Conservation (phyloP, 2,113 vertebrate genomes). For the Zootoca vivipara region DNA sequence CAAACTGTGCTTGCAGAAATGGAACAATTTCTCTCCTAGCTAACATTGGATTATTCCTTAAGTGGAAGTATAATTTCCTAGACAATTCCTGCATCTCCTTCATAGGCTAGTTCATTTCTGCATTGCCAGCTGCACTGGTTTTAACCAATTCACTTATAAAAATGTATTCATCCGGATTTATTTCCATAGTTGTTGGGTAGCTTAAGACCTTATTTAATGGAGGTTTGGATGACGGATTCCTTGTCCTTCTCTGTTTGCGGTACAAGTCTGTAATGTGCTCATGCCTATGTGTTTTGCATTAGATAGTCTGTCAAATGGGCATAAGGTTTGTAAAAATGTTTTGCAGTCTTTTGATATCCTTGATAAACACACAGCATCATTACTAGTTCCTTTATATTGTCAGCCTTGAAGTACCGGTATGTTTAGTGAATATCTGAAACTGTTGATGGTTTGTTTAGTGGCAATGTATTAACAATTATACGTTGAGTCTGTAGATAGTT, state of each 20-base stretch:
- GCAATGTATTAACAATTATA: neutral
- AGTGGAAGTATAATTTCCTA: neutral
- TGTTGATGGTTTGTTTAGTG: neutral
- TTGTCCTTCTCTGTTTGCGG: neutral
- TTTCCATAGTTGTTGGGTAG: neutral
- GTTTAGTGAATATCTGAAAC: neutral
- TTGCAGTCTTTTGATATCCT: neutral
- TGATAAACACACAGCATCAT: neutral
- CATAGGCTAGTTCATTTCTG: neutral
- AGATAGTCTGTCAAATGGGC: neutral
- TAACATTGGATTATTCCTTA: neutral
- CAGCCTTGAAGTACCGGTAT: conserved; percentile 1
- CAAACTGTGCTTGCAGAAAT: neutral
- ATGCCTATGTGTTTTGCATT: neutral
- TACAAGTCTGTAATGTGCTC: neutral
- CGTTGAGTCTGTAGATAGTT: neutral
- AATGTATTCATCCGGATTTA: neutral
- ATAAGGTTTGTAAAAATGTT: neutral
- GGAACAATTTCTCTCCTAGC: neutral
- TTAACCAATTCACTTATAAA: neutral
- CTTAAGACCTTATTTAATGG: neutral
- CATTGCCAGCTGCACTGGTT: neutral
- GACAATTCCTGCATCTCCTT: neutral
- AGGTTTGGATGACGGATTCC: neutral
- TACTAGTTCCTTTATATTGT: neutral